Percentiles rank a stretch among this genome's conserved stretches.
Evolutionary conservation across 2,888 invertebrate genomes (phyloP).

Genomic region (Nomada fabriciana): DNA sequence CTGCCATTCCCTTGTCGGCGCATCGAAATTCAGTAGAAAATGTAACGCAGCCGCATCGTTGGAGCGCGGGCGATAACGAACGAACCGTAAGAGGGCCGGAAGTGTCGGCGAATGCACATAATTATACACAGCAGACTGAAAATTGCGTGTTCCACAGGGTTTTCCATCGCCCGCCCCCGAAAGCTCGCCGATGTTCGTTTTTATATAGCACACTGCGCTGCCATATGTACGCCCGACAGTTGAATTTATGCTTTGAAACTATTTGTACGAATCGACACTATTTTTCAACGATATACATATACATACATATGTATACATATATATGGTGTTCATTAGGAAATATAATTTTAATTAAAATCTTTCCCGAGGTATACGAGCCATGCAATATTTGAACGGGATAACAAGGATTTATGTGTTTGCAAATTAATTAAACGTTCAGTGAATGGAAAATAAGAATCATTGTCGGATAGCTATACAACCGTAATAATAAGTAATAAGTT

Average conservation of each 20-base stretch:
- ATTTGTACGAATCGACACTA: background rate
- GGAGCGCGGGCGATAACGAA: slow-evolving; percentile 58
- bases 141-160: slow-evolving; percentile 55
- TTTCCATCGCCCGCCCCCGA: slow-evolving; percentile 31
- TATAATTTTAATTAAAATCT: background rate
- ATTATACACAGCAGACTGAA: slow-evolving; percentile 58
- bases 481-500: too few relatives aligned
- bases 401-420: too few relatives aligned
- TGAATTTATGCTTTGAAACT: background rate
- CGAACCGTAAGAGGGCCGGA: slow-evolving; percentile 47
- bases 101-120: slow-evolving; percentile 54
- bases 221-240: background rate
- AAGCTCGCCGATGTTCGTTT: slow-evolving; percentile 37
- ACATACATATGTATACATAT: background rate
- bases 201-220: slow-evolving; percentile 24
- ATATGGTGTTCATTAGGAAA: background rate
- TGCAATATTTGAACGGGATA: too few relatives aligned
- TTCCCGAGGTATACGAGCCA: too few relatives aligned
- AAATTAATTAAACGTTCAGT: too few relatives aligned
- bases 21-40: slow-evolving; percentile 72
- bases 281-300: background rate
- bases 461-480: too few relatives aligned
- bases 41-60: slow-evolving; percentile 56
- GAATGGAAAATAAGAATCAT: too few relatives aligned
- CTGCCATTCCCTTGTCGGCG: slow-evolving; percentile 49